Percentiles rank a stretch among this genome's conserved stretches.
Conservation (phyloP, 2,888 invertebrate species). For the Hypomecis punctinalis region DNA sequence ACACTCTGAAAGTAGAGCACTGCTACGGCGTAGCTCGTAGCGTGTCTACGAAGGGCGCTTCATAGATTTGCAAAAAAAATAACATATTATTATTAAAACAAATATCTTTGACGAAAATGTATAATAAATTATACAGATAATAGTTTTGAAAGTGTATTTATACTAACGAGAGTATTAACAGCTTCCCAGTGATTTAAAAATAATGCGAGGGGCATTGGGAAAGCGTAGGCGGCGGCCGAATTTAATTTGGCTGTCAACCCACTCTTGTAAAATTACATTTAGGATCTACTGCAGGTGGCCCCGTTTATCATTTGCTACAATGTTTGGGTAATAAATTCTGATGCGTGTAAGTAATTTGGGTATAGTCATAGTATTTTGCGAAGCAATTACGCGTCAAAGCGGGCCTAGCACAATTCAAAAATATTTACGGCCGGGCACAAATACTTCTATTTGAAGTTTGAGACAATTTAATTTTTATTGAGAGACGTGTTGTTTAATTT, state of each 20-base stretch:
- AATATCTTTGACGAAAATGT: neutral
- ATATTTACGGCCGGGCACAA: too few relatives aligned
- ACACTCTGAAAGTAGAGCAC: conserved; percentile 5
- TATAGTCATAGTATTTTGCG: too few relatives aligned
- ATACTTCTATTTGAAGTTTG: too few relatives aligned
- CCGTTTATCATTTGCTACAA: conserved; percentile 12
- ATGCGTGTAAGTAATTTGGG: neutral
- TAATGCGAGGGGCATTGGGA: conserved; percentile 15
- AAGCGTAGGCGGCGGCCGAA: conserved; percentile 22
- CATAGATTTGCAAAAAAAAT: conserved; percentile 8
- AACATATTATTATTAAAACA: neutral
- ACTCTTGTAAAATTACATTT: conserved; percentile 20
- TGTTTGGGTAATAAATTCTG: conserved; percentile 9
- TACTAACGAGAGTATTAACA: conserved; percentile 20
- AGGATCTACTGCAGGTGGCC: conserved; percentile 8
- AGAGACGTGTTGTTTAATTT: too few relatives aligned
- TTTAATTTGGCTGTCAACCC: conserved; percentile 26
- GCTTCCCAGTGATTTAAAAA: conserved; percentile 21
- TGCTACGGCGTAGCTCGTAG: conserved; percentile 56
- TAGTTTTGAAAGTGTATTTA: neutral
- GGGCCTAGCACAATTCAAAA: too few relatives aligned
- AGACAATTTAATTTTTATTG: too few relatives aligned
- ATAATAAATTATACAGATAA: neutral
- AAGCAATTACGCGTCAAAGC: too few relatives aligned
- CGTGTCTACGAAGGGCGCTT: conserved; percentile 41